Conservation (phyloP, 2,797 vertebrate species). For the Hyperoplus lanceolatus region DNA sequence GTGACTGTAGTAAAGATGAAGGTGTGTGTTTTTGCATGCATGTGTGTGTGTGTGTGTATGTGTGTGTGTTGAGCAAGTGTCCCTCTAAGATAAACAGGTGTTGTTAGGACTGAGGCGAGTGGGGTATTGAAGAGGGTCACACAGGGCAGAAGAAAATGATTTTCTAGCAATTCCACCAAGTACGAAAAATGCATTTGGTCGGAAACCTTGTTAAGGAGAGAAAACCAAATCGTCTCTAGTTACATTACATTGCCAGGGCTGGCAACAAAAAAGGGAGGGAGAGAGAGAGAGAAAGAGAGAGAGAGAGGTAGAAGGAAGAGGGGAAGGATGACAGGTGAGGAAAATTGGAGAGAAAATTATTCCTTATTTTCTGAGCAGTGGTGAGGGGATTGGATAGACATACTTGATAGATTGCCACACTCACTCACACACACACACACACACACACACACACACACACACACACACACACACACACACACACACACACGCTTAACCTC, state of each 20-base stretch:
- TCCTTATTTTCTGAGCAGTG: conserved; percentile 52
- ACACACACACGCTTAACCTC: conserved; percentile 24
- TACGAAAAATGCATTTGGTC: conserved; percentile 22
- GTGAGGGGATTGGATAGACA: conserved; percentile 48
- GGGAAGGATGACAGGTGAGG: conserved; percentile 48
- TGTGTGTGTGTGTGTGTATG: not conserved
- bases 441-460: conserved; percentile 13
- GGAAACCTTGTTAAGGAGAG: conserved; percentile 51
- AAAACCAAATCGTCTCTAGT: conserved; percentile 45
- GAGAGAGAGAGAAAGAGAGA: not conserved
- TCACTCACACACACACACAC: not conserved
- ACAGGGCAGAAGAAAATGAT: conserved; percentile 52
- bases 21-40: conserved; percentile 20
- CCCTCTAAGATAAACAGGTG: conserved; percentile 21
- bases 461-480: conserved; percentile 20
- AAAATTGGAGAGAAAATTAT: conserved; percentile 63
- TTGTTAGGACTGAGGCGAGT: not conserved
- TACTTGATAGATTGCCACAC: conserved; percentile 7
- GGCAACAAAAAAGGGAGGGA: not conserved
- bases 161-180: conserved; percentile 41
- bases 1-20: conserved; percentile 57
- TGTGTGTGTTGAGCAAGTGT: conserved; percentile 16
- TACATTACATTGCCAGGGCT: conserved; percentile 13
- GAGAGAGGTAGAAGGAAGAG: conserved; percentile 1
- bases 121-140: conserved; percentile 29